Evolutionary conservation across 2,797 vertebrate species (phyloP).

Genomic region (Lagothrix lagotricha): DNA sequence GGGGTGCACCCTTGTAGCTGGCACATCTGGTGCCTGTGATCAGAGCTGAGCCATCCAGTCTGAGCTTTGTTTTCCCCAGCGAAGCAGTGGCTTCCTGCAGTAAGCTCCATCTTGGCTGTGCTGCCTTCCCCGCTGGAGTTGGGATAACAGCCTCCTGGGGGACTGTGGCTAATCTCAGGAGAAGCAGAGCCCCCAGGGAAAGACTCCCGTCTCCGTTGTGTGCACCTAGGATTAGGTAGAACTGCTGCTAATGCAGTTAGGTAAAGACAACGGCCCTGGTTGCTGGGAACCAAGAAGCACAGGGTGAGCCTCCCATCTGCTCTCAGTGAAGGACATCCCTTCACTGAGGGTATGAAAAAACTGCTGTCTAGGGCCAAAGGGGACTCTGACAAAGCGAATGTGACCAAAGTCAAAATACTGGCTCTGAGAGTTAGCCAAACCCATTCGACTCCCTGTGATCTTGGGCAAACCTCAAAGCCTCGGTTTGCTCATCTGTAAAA

Average conservation of each 20-base stretch:
- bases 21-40: constrained; percentile 14
- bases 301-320: not conserved
- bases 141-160: constrained; percentile 70
- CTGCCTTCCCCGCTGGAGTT: not conserved
- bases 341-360: too few species aligned
- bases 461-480: not conserved
- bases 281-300: not conserved
- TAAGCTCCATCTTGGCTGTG: constrained; percentile 1
- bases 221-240: constrained; percentile 26
- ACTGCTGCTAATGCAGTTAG: not conserved
- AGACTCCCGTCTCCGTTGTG: constrained; percentile 68
- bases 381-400: not conserved
- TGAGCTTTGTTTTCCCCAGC: not conserved
- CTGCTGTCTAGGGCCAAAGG: not conserved
- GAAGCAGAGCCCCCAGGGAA: constrained; percentile 70
- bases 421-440: not conserved
- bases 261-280: not conserved
- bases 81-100: not conserved
- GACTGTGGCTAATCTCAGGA: constrained; percentile 69
- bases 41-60: not conserved
- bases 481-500: not conserved
- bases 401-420: not conserved
- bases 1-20: not conserved
- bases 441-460: not conserved
- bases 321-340: not conserved